Percentiles rank a stretch among this genome's conserved stretches.
Conservation (phyloP, 2,113 vertebrate genomes). For the Zeus faber region DNA sequence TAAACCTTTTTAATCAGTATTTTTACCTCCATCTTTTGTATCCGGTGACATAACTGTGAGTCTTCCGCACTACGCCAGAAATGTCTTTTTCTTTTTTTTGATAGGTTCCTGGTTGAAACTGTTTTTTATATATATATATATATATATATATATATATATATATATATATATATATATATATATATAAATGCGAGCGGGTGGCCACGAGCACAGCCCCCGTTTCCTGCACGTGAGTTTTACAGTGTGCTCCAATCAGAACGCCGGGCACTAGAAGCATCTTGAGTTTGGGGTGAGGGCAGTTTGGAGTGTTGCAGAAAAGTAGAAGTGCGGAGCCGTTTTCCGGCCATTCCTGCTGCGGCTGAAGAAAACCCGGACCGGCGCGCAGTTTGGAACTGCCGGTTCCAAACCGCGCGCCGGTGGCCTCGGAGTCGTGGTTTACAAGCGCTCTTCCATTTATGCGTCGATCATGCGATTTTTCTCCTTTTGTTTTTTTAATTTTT, state of each 20-base stretch:
- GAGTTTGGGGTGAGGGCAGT: too few species aligned
- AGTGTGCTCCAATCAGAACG: neutral
- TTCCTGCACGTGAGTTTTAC: neutral
- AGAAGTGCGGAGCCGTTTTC: neutral
- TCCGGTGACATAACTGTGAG: conserved; percentile 48
- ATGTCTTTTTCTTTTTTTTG: too few species aligned
- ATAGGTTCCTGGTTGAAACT: too few species aligned
- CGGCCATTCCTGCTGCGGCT: neutral
- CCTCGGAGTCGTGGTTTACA: conserved; percentile 27
- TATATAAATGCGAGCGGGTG: neutral
- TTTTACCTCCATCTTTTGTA: conserved; percentile 27
- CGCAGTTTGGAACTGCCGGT: too few species aligned
- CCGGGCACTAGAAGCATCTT: neutral
- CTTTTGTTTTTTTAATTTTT: too few species aligned
- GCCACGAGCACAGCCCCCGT: neutral
- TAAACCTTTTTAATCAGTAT: conserved; percentile 37
- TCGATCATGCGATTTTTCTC: conserved; percentile 15
- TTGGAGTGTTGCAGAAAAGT: too few species aligned
- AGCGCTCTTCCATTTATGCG: conserved; percentile 24
- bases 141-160: neutral
- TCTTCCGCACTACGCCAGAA: conserved; percentile 30
- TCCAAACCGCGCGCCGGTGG: neutral
- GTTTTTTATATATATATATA: neutral
- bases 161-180: neutral
- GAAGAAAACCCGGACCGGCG: too few species aligned